Percentiles rank a stretch among this genome's conserved stretches.
phyloP scores from a whole-genome alignment of 2,797 vertebrate genomes.

The Peromyscus aztecus region DNA sequence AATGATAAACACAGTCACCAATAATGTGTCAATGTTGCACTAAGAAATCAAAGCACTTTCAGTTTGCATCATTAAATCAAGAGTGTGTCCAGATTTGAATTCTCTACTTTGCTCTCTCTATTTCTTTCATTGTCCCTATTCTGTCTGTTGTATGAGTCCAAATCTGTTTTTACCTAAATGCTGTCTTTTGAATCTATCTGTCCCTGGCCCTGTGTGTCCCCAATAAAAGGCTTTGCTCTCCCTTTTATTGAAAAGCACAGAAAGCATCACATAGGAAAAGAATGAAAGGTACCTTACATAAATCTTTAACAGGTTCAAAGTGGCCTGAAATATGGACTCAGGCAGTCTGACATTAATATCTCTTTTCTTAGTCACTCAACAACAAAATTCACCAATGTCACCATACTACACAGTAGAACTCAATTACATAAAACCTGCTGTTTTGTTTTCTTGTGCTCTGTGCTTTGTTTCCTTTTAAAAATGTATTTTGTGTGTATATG shows the following conservation, averaged over 20 bases:
- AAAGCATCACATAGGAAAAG: background rate
- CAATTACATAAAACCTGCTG: background rate
- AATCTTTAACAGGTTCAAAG: background rate
- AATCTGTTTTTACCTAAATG: background rate
- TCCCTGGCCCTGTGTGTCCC: background rate
- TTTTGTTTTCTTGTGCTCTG: background rate
- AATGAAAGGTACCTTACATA: background rate
- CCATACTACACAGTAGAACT: background rate
- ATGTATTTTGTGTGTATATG: background rate
- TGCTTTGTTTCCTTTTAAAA: background rate
- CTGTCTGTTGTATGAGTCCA: background rate
- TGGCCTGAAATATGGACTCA: background rate
- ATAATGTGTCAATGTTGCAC: background rate
- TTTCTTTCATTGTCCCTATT: background rate
- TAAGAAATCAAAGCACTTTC: background rate
- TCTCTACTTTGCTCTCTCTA: background rate
- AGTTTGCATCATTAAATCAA: background rate
- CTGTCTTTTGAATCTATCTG: background rate
- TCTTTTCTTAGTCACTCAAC: background rate
- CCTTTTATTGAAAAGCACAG: background rate
- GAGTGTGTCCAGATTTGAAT: background rate
- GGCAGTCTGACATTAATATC: background rate
- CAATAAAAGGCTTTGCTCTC: background rate
- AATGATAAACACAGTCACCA: background rate
- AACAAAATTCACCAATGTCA: background rate